Evolutionary conservation across 2,888 invertebrate genomes (phyloP).

Genomic region (Lasioglossum marginatum): DNA sequence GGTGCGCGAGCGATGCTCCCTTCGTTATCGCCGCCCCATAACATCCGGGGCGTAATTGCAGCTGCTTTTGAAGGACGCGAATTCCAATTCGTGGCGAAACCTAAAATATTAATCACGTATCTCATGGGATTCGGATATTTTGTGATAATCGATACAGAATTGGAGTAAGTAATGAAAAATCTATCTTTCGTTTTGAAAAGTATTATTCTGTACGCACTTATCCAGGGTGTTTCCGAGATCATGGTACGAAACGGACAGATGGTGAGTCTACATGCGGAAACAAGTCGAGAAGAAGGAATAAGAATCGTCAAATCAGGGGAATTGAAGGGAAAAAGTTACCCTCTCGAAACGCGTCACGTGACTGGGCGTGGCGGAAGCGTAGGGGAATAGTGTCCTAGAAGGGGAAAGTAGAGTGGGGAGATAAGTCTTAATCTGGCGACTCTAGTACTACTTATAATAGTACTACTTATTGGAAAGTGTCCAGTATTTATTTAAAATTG

Average conservation of each 20-base stretch:
- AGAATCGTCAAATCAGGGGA: too few relatives aligned
- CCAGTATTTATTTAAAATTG: too few relatives aligned
- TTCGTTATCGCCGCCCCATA: not conserved
- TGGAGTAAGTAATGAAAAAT: too few relatives aligned
- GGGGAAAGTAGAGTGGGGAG: too few relatives aligned
- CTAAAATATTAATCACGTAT: slow-evolving; percentile 40
- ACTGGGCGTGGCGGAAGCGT: too few relatives aligned
- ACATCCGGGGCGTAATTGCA: not conserved
- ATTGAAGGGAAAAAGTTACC: too few relatives aligned
- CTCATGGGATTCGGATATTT: not conserved
- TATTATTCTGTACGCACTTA: not conserved
- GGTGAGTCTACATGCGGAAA: not conserved
- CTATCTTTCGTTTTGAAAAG: not conserved
- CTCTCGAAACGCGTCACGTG: too few relatives aligned
- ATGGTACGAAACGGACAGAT: not conserved
- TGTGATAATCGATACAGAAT: not conserved
- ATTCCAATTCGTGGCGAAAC: slow-evolving; percentile 25
- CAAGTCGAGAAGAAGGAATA: not conserved
- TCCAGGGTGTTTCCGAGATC: not conserved
- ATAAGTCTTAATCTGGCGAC: too few relatives aligned
- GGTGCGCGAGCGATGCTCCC: not conserved
- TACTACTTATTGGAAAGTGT: too few relatives aligned
- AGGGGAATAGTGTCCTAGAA: too few relatives aligned
- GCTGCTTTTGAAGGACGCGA: not conserved
- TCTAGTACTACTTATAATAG: too few relatives aligned